Evolutionary conservation across 2,888 invertebrate species (phyloP).

Genomic region (Dicycla oo): DNA sequence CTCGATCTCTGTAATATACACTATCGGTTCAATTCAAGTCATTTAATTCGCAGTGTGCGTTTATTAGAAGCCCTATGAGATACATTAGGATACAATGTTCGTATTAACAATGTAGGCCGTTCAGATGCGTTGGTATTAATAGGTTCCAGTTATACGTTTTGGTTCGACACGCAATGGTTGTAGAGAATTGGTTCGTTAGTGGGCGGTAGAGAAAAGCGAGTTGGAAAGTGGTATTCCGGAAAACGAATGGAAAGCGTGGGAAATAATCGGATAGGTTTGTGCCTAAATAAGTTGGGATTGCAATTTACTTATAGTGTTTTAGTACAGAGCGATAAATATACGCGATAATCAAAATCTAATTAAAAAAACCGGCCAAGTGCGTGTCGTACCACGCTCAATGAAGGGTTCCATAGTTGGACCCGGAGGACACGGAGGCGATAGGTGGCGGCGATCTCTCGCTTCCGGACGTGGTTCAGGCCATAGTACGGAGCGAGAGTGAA

Average conservation of each 20-base stretch:
- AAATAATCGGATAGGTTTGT: no score
- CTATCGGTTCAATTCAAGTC: constrained; percentile 9
- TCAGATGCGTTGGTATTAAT: constrained; percentile 58
- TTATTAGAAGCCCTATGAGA: constrained; percentile 37
- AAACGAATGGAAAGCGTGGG: not conserved
- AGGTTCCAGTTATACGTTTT: constrained; percentile 63
- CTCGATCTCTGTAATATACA: constrained; percentile 18
- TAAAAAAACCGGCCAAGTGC: no score
- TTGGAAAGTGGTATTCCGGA: not conserved
- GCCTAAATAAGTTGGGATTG: no score
- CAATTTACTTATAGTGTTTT: no score
- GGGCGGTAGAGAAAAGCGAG: constrained; percentile 8
- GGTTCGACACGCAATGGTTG: constrained; percentile 64
- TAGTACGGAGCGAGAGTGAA: no score
- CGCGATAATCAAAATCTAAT: no score
- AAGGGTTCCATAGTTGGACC: no score
- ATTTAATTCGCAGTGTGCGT: constrained; percentile 47
- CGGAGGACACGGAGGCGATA: no score
- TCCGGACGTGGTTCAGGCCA: no score
- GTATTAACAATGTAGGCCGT: constrained; percentile 58
- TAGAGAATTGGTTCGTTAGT: constrained; percentile 34
- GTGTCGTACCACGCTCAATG: no score
- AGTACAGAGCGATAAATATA: no score
- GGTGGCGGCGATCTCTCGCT: no score
- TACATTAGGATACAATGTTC: constrained; percentile 47